Evolutionary conservation across 1,140 invertebrate genomes (phyloP).

Genomic region (Pollicipes pollicipes): DNA sequence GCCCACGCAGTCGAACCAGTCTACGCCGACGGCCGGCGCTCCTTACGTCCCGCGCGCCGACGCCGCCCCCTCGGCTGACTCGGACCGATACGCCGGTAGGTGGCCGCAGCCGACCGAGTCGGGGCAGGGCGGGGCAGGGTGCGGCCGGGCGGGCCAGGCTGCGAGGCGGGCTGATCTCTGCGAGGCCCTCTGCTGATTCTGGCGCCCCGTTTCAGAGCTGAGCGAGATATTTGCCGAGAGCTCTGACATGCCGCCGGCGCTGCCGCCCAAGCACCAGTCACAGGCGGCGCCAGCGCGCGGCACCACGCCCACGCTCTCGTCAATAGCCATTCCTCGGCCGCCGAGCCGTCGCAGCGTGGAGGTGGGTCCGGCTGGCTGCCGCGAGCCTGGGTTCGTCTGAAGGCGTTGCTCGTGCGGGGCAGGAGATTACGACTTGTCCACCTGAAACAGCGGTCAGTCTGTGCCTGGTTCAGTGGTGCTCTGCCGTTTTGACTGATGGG

Average conservation of each 20-base stretch:
- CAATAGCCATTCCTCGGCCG: constrained; percentile 63
- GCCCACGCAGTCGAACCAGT: constrained; percentile 56
- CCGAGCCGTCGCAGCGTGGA: constrained; percentile 40
- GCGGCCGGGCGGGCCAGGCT: too few relatives aligned
- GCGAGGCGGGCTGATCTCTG: too few relatives aligned
- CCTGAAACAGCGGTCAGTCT: too few relatives aligned
- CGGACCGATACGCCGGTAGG: background rate
- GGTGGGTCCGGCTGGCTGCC: constrained; percentile 10
- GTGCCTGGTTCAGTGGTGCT: too few relatives aligned
- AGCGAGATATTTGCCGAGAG: constrained; percentile 41
- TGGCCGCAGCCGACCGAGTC: too few relatives aligned
- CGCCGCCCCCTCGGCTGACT: background rate
- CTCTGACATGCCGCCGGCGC: constrained; percentile 26
- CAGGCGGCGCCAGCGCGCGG: constrained; percentile 32
- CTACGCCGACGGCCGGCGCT: constrained; percentile 56
- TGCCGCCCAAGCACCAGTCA: constrained; percentile 37
- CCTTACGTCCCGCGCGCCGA: constrained; percentile 53
- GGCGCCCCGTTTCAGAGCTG: constrained; percentile 40
- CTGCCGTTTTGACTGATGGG: too few relatives aligned
- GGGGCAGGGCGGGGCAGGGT: too few relatives aligned
- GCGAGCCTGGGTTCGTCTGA: too few relatives aligned
- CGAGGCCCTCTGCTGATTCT: too few relatives aligned
- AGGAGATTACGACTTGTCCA: too few relatives aligned
- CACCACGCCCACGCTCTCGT: constrained; percentile 37
- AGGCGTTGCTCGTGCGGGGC: too few relatives aligned